Percentiles rank a stretch among this genome's conserved stretches.
phyloP scores from a whole-genome alignment of 2,797 vertebrate genomes.

The Prunella strophiata region DNA sequence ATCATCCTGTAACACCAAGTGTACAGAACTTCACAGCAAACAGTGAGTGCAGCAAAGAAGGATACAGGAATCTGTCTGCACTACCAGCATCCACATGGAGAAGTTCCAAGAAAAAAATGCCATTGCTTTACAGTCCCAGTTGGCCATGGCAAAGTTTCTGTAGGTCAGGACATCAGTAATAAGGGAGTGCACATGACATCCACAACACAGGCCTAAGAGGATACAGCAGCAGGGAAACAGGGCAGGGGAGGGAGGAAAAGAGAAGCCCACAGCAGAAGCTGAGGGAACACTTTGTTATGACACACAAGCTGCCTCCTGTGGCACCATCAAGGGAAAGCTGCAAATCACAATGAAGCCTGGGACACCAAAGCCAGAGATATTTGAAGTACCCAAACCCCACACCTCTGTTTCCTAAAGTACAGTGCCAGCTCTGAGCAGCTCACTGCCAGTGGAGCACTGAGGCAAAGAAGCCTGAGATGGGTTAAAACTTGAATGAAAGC shows the following conservation, averaged over 20 bases:
- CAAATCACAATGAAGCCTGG: background rate
- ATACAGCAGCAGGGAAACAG: background rate
- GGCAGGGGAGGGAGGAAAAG: background rate
- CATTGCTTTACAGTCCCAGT: background rate
- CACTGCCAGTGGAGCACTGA: background rate
- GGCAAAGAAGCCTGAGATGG: background rate
- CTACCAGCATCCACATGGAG: rapidly evolving
- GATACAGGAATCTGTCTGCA: background rate
- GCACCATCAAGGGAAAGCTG: background rate
- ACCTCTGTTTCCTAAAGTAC: background rate
- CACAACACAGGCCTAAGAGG: background rate
- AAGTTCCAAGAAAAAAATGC: background rate
- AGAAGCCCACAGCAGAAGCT: background rate
- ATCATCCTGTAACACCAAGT: rapidly evolving
- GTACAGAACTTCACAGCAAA: background rate
- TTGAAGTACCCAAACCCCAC: background rate
- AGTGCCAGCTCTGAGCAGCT: background rate
- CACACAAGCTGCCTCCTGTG: background rate
- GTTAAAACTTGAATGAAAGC: background rate
- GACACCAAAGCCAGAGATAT: background rate
- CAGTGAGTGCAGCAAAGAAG: background rate
- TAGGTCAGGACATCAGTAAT: background rate
- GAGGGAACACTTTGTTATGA: background rate
- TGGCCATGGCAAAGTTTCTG: background rate
- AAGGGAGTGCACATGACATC: background rate